Base-by-base conservation (phyloP, 1,140 invertebrate species). In the Aphis gossypii region DNA sequence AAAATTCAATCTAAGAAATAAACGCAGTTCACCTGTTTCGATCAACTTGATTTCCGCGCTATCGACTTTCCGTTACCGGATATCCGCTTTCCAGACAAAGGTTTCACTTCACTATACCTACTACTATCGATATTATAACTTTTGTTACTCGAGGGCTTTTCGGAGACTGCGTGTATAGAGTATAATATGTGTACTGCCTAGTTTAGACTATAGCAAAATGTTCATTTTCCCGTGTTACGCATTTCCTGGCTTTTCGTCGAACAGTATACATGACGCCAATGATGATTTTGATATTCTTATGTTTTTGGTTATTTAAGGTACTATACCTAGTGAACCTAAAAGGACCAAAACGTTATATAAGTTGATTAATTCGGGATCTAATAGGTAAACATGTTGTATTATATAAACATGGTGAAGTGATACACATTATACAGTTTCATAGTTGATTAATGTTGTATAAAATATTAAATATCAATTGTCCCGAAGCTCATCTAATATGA, bases 81-180 rank as follows among this genome's bases (percentile, higher is more conserved):
- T 89, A 89, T 89, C 48, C 88, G 20, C 35, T 41, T 89, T 89
- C 11, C 88, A 89, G 88, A 89, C 88, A 89, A 89, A 89, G 51
- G 51, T 54, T 35, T 54, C 51, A 56, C 88, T 56, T 89, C 35
- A 87, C 46, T 48, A 87, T 87, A 48, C 38, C 38, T 41, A 41
- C 82, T 2, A 23, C 82, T 88, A 48, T 51, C 48, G 87, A 88
- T 56, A 44, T 44, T 90, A 60, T 60, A 41, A 35, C 89, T 60
- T 90, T 90, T 20, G 89, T 68, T 68, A 68, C 25, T 90, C 38
- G 54, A 46, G 38, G 38, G 89, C 60, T 89, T 89, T 87, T 87
- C 23, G 9, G 1, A 89, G 48, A 54, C 87, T 51, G 84, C 14
- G 5, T 30, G 4, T 21, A 11, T 46, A 87, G 11, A 87, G 11